Evolutionary conservation across 2,113 vertebrate genomes (phyloP).

Genomic region (Sorex araneus): DNA sequence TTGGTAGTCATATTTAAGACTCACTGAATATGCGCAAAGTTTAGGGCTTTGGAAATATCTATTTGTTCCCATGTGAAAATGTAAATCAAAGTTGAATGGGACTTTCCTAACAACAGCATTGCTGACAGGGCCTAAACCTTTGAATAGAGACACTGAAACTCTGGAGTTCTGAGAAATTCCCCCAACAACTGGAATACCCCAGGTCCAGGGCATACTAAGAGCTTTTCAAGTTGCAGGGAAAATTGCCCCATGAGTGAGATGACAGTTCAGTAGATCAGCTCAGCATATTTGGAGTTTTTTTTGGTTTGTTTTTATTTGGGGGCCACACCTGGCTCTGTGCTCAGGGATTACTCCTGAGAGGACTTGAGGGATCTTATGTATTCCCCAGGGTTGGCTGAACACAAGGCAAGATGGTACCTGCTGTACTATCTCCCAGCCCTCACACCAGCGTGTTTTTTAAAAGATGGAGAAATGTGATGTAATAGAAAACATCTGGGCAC

Average conservation of each 20-base stretch:
- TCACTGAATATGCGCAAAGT: background rate
- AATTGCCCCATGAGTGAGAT: background rate
- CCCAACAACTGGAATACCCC: background rate
- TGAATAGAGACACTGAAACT: background rate
- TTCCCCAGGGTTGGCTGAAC: no score
- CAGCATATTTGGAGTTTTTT: no score
- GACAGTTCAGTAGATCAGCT: background rate
- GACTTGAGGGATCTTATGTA: background rate
- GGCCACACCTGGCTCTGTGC: background rate
- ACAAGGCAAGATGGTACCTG: no score
- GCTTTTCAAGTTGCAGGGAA: background rate
- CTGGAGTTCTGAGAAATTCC: background rate
- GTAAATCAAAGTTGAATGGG: background rate
- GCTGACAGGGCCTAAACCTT: background rate
- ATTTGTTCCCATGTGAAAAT: background rate
- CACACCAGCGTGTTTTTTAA: background rate
- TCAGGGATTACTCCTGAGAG: background rate
- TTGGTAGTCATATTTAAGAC: conserved; percentile 36
- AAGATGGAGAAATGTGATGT: background rate
- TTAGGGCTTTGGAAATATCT: background rate
- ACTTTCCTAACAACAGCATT: background rate
- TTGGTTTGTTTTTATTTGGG: no score
- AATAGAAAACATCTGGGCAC: background rate
- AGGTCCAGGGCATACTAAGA: background rate
- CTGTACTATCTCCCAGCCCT: no score